phyloP scores from a whole-genome alignment of 2,113 vertebrate species.

The Micromys minutus region DNA sequence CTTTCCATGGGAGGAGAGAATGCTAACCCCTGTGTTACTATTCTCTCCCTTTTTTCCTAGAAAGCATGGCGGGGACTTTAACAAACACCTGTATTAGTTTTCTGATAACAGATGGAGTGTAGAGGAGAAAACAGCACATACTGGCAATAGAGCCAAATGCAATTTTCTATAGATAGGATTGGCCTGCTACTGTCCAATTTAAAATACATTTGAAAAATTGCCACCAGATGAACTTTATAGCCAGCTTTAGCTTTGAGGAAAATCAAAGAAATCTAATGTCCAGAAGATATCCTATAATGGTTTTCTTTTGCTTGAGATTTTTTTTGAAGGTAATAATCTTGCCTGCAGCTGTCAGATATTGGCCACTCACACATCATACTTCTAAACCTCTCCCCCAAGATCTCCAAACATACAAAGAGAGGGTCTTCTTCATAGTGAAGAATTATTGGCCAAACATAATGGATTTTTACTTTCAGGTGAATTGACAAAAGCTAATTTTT shows the following conservation, averaged over 20 bases:
- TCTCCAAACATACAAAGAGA: neutral
- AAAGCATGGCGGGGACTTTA: conserved; percentile 33
- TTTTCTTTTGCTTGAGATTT: conserved; percentile 47
- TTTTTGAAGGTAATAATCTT: conserved; percentile 1
- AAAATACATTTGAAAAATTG: conserved; percentile 43
- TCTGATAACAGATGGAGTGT: conserved; percentile 53
- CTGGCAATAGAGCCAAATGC: conserved; percentile 54
- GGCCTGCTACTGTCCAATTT: conserved; percentile 30
- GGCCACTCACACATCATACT: neutral
- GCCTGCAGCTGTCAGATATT: neutral
- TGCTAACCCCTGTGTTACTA: neutral
- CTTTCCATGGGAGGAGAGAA: neutral
- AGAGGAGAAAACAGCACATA: neutral
- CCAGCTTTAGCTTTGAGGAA: conserved; percentile 31
- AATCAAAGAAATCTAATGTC: neutral
- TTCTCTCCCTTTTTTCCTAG: conserved; percentile 63
- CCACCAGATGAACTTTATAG: conserved; percentile 40
- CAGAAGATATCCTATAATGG: neutral
- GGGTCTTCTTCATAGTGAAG: neutral
- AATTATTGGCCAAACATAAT: neutral
- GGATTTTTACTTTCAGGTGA: conserved; percentile 55
- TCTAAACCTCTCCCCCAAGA: neutral
- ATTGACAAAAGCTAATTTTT: conserved; percentile 64
- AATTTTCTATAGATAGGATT: conserved; percentile 63
- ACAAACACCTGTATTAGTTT: conserved; percentile 59